phyloP scores from a whole-genome alignment of 2,113 vertebrate species.

The Dasyornis broadbenti region DNA sequence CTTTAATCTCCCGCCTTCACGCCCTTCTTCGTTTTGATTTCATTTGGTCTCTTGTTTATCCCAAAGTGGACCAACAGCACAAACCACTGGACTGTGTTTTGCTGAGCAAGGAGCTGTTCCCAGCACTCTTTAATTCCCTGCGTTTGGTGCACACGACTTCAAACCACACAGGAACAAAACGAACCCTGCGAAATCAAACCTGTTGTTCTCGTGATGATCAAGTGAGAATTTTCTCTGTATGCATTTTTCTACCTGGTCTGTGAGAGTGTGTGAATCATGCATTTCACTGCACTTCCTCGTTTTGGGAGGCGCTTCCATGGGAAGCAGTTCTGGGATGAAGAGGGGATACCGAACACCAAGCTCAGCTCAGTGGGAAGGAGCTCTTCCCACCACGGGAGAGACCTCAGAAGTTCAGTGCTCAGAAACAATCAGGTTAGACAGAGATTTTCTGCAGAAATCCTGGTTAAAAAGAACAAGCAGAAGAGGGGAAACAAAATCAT shows the following conservation, averaged over 20 bases:
- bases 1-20: not conserved
- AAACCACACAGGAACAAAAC: not conserved
- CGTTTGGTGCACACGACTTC: not conserved
- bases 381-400: slow-evolving; percentile 39
- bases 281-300: slow-evolving; percentile 17
- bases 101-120: slow-evolving; percentile 30
- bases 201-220: not conserved
- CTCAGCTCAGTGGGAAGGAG: slow-evolving; percentile 26
- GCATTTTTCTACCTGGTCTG: not conserved
- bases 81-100: slow-evolving; percentile 41
- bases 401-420: slow-evolving; percentile 16
- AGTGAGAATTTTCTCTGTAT: not conserved
- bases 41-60: slow-evolving; percentile 23
- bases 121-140: not conserved
- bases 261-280: not conserved
- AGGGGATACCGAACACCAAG: not conserved
- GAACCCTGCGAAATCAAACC: not conserved
- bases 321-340: slow-evolving; percentile 4
- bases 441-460: slow-evolving; percentile 37
- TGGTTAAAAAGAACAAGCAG: not conserved
- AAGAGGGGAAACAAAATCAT: slow-evolving; percentile 35
- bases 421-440: not conserved
- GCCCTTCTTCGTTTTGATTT: not conserved
- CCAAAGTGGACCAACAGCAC: slow-evolving; percentile 70
- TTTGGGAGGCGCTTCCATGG: not conserved